Evolutionary conservation across 2,113 vertebrate species (phyloP).

Genomic region (Danionella cerebrum): DNA sequence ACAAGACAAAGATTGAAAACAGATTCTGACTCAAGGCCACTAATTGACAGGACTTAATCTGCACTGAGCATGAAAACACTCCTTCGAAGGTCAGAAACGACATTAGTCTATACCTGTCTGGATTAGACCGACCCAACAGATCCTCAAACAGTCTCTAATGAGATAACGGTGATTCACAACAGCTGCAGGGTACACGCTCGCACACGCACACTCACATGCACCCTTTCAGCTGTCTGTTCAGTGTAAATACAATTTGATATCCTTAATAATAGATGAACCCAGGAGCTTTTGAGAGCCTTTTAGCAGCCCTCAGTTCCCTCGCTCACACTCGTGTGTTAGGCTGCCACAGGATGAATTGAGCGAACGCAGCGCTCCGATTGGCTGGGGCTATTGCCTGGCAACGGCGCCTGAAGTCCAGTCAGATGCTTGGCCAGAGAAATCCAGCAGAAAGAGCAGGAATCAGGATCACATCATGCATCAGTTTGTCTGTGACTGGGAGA

Average conservation of each 20-base stretch:
- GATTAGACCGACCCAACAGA: neutral
- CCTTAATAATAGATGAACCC: conserved; percentile 55
- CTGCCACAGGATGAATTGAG: conserved; percentile 29
- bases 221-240: conserved; percentile 15
- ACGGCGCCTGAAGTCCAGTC: conserved; percentile 54
- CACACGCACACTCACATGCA: neutral
- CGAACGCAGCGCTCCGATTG: conserved; percentile 16
- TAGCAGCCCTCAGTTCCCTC: conserved; percentile 37
- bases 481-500: neutral
- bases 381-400: conserved; percentile 53
- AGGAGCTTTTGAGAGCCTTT: conserved; percentile 46
- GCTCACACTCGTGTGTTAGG: neutral
- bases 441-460: too few relatives aligned
- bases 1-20: too few relatives aligned
- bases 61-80: neutral
- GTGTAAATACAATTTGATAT: conserved; percentile 50
- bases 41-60: neutral
- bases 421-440: conserved; percentile 40
- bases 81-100: neutral
- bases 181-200: neutral
- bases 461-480: conserved; percentile 3
- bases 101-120: neutral
- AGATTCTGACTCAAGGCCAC: neutral
- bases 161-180: neutral
- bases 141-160: neutral